Base-by-base conservation (phyloP, 2,113 vertebrate species). In the Pomatorhinus ruficollis region DNA sequence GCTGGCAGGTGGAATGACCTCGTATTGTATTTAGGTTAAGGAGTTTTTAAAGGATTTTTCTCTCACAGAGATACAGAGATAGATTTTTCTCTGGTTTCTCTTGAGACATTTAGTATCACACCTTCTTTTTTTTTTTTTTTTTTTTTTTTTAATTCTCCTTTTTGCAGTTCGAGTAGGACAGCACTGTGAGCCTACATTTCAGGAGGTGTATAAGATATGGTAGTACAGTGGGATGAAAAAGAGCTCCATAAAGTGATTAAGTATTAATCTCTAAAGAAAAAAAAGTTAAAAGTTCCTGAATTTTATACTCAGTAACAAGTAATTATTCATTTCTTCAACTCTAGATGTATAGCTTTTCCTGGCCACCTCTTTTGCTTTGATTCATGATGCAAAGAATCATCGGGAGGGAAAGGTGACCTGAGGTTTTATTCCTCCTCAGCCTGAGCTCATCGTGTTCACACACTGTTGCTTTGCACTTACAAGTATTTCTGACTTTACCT, bases 1-100 rank as follows among this genome's bases (percentile, higher is more conserved):
- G 78, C 78, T 77, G 54, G 69, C 60, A 83, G 65, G 77, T 95
- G 57, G 84, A 95, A 88, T 93, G 47, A 83, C 83, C 84, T 96
- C 7, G 0, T 74, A 83, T 47, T 89, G 56, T 90, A 89, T 95
- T 93, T 96, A 88, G 93, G 86, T 94, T 96, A 96, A 90, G 68
- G 79, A 95, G 72, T 96, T 95, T 94, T 80, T 87, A 87, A 91
- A 90, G 65, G 31, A 44, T 90, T 95, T 96, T 91, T 85, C 59
- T 95, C 50, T 81, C 59, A 47, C 1, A 0, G 79, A 86, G 54
- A 65, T 69, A 47, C 1, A 0, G 79, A 86, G 54, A 65, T 69
- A 76, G 37, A 60, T 94, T 88, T 90, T 93, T 79, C 68, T 82
- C 45, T 75, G 44, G 31, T 69, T 95, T 94, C 93, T 93, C 75